Conservation (phyloP, 2,888 invertebrate species). For the Hydriomena furcata region DNA sequence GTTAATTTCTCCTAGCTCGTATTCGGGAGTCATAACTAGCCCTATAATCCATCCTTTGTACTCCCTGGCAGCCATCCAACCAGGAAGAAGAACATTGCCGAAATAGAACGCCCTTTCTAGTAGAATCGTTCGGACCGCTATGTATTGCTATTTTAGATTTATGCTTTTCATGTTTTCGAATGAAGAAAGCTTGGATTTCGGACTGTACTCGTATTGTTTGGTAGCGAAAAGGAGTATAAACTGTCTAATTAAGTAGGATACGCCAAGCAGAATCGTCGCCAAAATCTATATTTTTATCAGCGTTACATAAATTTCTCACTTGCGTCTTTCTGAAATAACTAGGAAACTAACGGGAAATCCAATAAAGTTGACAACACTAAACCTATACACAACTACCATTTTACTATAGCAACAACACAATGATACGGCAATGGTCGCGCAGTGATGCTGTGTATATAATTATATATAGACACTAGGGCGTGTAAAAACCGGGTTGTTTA, state of each 20-base stretch:
- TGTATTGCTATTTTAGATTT: conserved; percentile 25
- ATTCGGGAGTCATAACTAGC: conserved; percentile 56
- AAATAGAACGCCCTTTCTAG: conserved; percentile 31
- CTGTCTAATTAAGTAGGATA: too few species aligned
- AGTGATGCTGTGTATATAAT: conserved; percentile 10
- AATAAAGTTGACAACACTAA: too few species aligned
- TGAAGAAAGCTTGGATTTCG: background rate
- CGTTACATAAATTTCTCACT: too few species aligned
- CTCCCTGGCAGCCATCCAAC: conserved; percentile 65
- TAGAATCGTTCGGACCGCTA: conserved; percentile 26
- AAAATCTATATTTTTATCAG: too few species aligned
- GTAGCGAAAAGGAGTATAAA: too few species aligned
- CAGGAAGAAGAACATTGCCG: conserved; percentile 54
- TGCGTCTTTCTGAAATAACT: too few species aligned
- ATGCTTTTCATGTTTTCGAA: conserved; percentile 13
- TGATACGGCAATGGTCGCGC: conserved; percentile 7
- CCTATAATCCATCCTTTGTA: conserved; percentile 68
- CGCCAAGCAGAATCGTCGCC: too few species aligned
- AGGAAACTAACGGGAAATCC: too few species aligned
- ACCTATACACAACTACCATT: too few species aligned
- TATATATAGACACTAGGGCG: too few species aligned
- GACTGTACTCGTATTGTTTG: too few species aligned
- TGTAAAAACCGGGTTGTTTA: too few species aligned
- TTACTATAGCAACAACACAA: background rate
- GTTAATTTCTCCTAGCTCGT: conserved; percentile 40